Evolutionary conservation across 2,888 invertebrate genomes (phyloP), one percentile per base, ranked within the genome.

Genomic region (Eurytoma californica): DNA sequence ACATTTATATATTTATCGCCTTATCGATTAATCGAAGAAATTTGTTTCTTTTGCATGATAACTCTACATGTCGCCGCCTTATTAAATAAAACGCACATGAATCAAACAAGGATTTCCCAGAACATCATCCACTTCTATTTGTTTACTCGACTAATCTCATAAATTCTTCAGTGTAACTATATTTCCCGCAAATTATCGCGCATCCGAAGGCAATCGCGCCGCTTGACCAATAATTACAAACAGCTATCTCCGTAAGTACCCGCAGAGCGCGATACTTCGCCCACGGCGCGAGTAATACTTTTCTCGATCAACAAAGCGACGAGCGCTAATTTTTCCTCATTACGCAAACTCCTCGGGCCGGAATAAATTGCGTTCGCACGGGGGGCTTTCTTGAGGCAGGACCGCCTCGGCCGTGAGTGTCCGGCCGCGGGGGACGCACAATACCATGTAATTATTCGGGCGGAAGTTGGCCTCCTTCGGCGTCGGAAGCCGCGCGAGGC

Each of bases 401-500:
- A 9, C 39, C 39, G 51, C 49, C 18, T 16, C 39, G 14, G 14
- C 49, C 20, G 20, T 65, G 13, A 18, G 20, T 20, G 30, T 30
- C 24, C 13, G 30, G 24, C 39, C 39, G 39, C 14, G 28, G 24
- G 39, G 28, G 28, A 5, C 24, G 55, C 68, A 68, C 49, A 24
- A 20, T 68, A 55, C 20, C 78, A 28, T 78, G 72, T 78, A 78
- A 78, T 78, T 78, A 78, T 78, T 78, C 70, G 72, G 51, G 68
- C 78, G 73, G 73, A 73, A 78, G 65, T 30, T 24, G 16, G 24
- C 72, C 39, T 63, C 39, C 39, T 18, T 63, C 63, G n/a, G 61
- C 61, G 39, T 39, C 39, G 39, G 51, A 5, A 18, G 24, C 24
- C 39, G 28, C 30, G 51, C 51, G 9, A 14, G 14, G 28, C 57